phyloP scores from a whole-genome alignment of 2,888 invertebrate genomes.

The Orthosia cruda region DNA sequence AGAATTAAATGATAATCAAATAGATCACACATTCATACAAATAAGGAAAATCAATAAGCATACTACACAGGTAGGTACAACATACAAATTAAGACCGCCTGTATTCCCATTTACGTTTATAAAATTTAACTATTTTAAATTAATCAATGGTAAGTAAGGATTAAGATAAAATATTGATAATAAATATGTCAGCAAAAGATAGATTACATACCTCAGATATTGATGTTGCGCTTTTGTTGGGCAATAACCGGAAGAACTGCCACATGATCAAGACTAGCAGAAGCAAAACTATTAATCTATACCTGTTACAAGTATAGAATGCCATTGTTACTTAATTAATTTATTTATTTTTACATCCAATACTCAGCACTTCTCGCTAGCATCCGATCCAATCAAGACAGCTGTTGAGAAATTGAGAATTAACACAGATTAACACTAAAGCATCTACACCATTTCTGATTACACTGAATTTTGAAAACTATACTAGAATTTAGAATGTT shows the following conservation, averaged over 20 bases:
- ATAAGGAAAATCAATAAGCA: conserved; percentile 26
- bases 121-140: no score
- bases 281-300: conserved; percentile 85
- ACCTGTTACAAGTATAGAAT: conserved; percentile 88
- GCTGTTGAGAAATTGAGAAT: conserved; percentile 36
- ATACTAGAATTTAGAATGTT: conserved; percentile 7
- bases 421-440: conserved; percentile 12
- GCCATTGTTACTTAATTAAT: conserved; percentile 76
- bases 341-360: conserved; percentile 43
- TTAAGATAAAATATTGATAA: conserved; percentile 31
- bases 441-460: conserved; percentile 13
- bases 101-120: conserved; percentile 27
- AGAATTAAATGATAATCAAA: not conserved
- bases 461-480: not conserved
- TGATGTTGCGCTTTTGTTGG: conserved; percentile 74
- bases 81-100: not conserved
- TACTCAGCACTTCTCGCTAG: conserved; percentile 3
- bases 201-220: conserved; percentile 77
- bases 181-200: conserved; percentile 11
- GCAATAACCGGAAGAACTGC: conserved; percentile 85
- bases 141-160: conserved; percentile 1
- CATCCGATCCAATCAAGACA: conserved; percentile 17
- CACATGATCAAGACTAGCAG: conserved; percentile 87
- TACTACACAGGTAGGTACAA: not conserved
- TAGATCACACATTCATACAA: conserved; percentile 7